phyloP scores from a whole-genome alignment of 64 coral and sea anemone genomes.

The Stichodactyla helianthus region DNA sequence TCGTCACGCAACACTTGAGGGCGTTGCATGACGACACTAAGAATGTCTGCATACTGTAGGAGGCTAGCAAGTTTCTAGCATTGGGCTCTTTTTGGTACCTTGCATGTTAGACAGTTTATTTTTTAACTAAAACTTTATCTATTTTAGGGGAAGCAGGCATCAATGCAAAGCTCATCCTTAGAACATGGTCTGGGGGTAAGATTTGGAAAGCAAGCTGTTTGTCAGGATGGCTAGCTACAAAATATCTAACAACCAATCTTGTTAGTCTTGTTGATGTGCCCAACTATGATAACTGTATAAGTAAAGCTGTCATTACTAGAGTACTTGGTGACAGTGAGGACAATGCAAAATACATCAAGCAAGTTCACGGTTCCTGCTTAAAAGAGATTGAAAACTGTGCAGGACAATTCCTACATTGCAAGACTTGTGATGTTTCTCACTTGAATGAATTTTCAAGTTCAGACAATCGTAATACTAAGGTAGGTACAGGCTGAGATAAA shows the following conservation, averaged over 20 bases:
- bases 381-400: conserved; percentile 20
- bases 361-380: conserved; percentile 67
- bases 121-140: not conserved
- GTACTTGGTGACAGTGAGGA: conserved; percentile 16
- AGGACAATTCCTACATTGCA: conserved; percentile 46
- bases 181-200: conserved; percentile 51
- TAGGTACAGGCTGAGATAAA: not conserved
- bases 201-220: conserved; percentile 78
- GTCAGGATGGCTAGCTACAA: conserved; percentile 87
- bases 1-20: too few relatives aligned
- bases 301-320: conserved; percentile 62
- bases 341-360: not conserved
- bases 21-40: too few relatives aligned
- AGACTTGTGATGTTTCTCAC: conserved; percentile 29
- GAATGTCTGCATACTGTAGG: too few relatives aligned
- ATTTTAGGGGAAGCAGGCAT: not conserved
- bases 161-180: conserved; percentile 19
- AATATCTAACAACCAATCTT: conserved; percentile 35
- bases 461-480: not conserved
- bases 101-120: not conserved
- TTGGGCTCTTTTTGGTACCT: too few relatives aligned
- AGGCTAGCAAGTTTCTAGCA: too few relatives aligned
- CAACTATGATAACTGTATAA: conserved; percentile 38
- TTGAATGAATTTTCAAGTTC: not conserved
- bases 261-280: conserved; percentile 2